Evolutionary conservation across 1,140 invertebrate genomes (phyloP).

Genomic region (Tetraneura akinire): DNA sequence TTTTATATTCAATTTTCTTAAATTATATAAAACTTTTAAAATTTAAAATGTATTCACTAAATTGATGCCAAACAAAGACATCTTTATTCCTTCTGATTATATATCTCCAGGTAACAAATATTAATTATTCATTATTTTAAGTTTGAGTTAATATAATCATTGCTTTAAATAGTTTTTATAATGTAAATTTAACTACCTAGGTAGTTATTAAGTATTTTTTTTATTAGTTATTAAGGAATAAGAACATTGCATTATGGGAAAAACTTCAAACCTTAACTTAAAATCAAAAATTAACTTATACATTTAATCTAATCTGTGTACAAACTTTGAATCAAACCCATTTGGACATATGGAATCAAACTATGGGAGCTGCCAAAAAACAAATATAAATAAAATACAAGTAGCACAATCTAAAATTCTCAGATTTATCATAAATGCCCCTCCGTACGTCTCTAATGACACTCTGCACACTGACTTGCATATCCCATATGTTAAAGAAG

Average conservation of each 20-base stretch:
- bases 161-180: no score
- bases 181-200: no score
- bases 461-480: not conserved
- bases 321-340: not conserved
- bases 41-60: not conserved
- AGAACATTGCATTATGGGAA: not conserved
- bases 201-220: no score
- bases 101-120: constrained; percentile 17
- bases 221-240: no score
- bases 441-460: constrained; percentile 5
- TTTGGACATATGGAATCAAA: not conserved
- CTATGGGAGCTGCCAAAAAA: not conserved
- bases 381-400: constrained; percentile 15
- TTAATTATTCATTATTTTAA: not conserved
- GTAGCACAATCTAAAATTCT: constrained; percentile 1
- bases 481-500: not conserved
- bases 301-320: no score
- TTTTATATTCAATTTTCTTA: no score
- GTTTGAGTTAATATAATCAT: no score
- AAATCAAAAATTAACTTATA: constrained; percentile 1
- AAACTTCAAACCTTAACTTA: constrained; percentile 3
- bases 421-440: not conserved
- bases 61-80: constrained; percentile 20
- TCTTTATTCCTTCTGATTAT: not conserved
- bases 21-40: no score